Evolutionary conservation across 2,888 invertebrate species (phyloP), one percentile per base, ranked within the genome.

Genomic region (Lucinisca nassula): DNA sequence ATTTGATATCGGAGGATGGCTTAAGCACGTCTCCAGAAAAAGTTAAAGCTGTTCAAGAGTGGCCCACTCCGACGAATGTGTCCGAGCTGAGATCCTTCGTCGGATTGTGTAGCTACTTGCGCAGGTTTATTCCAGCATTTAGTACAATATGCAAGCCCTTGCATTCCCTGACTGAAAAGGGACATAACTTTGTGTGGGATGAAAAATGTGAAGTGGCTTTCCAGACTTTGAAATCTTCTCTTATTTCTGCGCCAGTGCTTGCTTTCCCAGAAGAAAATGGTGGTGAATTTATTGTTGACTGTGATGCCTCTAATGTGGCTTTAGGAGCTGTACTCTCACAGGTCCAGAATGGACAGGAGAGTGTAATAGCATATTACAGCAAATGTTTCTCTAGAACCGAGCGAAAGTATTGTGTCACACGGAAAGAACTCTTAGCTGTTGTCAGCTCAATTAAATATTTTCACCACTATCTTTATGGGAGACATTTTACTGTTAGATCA

Each of bases 301-400:
- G 88, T 21, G 91, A 93, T 75, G 92, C 92, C 0, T 89, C 89
- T 40, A 73, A 76, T 24, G 30, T 24, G 67, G 89, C 80, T 4
- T 85, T 93, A 17, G 92, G 93, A 35, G 91, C 89, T 6, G 86
- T 84, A 27, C 76, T 91, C 2, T 86, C 86, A n/a, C 92, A 92
- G 73, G 38, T 79, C 0, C 85, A 92, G 30, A 78, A 89, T 21
- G 89, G 90, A 2, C 32, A 76, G 37, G 93, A 93, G 40, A 76
- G 77, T 14, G 91, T 92, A 6, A 85, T 92, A 67, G 77, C 82
- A 8, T 92, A 88, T 70, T 87, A 61, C 10, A 90, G 90, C 79
- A 79, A 77, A 51, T 70, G 78, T 0, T 32, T 91, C 3, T 24
- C 61, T 14, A 84, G 78, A n/a, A 49, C 87, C 3, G 88, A 90